These are phyloP conservation scores for Ischnus inquisitorius DNA, from an alignment of 2,888 invertebrate species.

Conservation along the genomic window DNA sequence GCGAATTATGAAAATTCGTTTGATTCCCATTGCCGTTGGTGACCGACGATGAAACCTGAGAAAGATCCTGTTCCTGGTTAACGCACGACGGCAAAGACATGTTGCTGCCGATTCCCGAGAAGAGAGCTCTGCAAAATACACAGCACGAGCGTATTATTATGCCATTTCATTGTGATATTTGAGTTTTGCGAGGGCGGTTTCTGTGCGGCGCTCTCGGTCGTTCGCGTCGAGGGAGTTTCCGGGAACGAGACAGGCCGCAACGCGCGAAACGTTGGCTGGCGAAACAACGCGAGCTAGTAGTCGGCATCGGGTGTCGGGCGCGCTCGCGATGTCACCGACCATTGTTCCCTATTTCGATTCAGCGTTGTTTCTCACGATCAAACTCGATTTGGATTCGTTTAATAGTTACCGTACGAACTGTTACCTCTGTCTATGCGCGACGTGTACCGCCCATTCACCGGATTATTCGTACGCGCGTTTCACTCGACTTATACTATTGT, in stretches of 20 bases:
- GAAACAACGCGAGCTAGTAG: slow-evolving; percentile 24
- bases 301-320: slow-evolving; percentile 41
- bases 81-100: slow-evolving; percentile 82
- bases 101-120: slow-evolving; percentile 82
- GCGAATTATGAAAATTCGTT: slow-evolving; percentile 47
- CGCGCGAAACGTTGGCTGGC: slow-evolving; percentile 19
- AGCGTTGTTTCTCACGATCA: slow-evolving; percentile 66
- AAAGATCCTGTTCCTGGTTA: slow-evolving; percentile 78
- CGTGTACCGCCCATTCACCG: slow-evolving; percentile 6
- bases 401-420: slow-evolving; percentile 1
- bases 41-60: slow-evolving; percentile 58
- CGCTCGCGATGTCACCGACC: slow-evolving; percentile 49
- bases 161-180: too few species aligned
- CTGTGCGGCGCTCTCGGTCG: background rate
- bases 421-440: background rate
- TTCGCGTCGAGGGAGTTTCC: slow-evolving; percentile 34
- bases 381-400: slow-evolving; percentile 67
- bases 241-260: slow-evolving; percentile 22
- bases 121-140: slow-evolving; percentile 76
- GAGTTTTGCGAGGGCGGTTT: background rate
- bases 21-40: slow-evolving; percentile 65
- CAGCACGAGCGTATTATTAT: background rate
- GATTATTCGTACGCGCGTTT: slow-evolving; percentile 26
- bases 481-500: slow-evolving; percentile 11
- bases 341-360: slow-evolving; percentile 62